Conservation (phyloP, 2,113 vertebrate species). For the Bucco capensis region DNA sequence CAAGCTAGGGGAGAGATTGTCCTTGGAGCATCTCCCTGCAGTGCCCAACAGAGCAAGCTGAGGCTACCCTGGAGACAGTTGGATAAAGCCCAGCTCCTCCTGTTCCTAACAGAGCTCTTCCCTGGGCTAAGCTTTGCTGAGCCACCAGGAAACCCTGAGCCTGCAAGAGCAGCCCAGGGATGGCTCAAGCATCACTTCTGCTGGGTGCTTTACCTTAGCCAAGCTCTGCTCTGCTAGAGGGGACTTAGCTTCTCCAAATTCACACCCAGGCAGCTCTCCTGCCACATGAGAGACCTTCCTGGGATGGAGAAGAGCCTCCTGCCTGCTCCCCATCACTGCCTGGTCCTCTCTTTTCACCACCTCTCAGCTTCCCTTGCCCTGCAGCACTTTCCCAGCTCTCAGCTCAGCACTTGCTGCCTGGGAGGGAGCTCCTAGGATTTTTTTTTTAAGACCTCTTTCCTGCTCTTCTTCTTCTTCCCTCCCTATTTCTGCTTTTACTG, state of each 20-base stretch:
- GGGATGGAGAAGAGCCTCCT: neutral
- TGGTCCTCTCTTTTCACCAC: rapidly evolving
- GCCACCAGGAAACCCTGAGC: neutral
- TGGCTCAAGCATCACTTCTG: neutral
- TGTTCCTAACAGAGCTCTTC: neutral
- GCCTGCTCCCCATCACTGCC: neutral
- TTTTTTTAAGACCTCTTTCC: neutral
- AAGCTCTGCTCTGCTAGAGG: too few species aligned
- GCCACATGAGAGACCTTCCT: neutral
- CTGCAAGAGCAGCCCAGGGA: neutral
- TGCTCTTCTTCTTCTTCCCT: neutral
- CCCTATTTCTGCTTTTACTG: neutral
- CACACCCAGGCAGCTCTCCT: neutral
- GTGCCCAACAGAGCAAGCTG: neutral
- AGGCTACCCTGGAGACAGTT: neutral
- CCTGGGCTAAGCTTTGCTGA: neutral
- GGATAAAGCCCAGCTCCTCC: neutral
- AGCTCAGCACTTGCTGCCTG: neutral
- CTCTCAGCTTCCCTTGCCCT: neutral
- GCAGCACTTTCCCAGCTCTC: neutral
- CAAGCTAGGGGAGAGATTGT: neutral
- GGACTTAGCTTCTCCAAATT: neutral
- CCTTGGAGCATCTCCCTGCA: neutral
- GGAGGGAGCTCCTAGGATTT: neutral
- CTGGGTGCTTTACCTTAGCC: neutral